Percentiles rank a stretch among this genome's conserved stretches.
Evolutionary conservation across 2,113 vertebrate genomes (phyloP).

Genomic region (Nothobranchius furzeri): DNA sequence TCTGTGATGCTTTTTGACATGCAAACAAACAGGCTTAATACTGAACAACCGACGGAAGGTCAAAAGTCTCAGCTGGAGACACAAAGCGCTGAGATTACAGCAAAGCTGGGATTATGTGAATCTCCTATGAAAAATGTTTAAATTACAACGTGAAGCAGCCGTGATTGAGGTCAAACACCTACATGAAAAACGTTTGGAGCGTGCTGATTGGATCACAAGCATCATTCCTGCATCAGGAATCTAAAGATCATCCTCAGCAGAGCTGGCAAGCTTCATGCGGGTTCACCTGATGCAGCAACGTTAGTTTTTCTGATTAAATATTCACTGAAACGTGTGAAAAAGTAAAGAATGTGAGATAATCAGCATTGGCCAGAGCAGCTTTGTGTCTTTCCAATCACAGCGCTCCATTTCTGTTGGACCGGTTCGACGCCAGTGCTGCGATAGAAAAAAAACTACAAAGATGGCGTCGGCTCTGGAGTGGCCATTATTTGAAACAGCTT

Average conservation of each 20-base stretch:
- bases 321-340: no score
- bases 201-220: not conserved
- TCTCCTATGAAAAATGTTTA: conserved; percentile 21
- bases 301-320: no score
- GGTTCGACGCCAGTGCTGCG: no score
- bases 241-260: not conserved
- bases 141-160: conserved; percentile 3
- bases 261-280: no score
- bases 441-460: no score
- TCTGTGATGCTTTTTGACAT: conserved; percentile 27
- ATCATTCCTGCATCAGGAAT: not conserved
- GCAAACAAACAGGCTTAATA: conserved; percentile 49
- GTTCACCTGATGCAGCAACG: no score
- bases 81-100: conserved; percentile 59
- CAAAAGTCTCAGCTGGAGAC: conserved; percentile 39
- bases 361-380: no score
- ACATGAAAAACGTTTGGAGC: not conserved
- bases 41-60: conserved; percentile 24
- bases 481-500: no score
- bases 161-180: not conserved
- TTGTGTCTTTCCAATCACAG: no score
- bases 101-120: conserved; percentile 63
- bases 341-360: no score
- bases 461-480: no score
- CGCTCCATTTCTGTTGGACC: no score